phyloP scores from a whole-genome alignment of 2,113 vertebrate species.

The Pteropus alecto region DNA sequence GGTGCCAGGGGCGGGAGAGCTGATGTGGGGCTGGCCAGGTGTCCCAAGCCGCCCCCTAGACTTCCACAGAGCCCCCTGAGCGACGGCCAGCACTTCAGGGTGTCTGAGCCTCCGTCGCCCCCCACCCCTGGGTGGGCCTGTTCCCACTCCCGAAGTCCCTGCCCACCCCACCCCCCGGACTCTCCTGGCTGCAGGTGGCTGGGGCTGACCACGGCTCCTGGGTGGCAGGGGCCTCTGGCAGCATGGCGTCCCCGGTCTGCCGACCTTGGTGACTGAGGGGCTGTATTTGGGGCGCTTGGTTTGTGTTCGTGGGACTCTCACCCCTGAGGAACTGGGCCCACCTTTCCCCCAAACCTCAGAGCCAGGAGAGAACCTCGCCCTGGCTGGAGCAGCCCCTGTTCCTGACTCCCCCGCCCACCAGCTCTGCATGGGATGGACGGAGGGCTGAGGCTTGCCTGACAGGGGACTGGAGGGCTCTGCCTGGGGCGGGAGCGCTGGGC shows the following conservation, averaged over 20 bases:
- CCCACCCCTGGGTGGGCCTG: not conserved
- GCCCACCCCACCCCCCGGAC: too few relatives aligned
- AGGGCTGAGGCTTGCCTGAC: not conserved
- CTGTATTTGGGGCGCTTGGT: not conserved
- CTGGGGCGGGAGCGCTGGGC: too few relatives aligned
- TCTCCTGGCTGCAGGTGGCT: not conserved
- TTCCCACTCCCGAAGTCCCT: too few relatives aligned
- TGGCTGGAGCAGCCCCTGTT: not conserved
- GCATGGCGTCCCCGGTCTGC: fast-evolving
- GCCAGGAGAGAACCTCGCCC: not conserved
- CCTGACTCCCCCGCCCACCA: too few relatives aligned
- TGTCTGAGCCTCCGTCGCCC: not conserved
- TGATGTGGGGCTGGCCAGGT: not conserved
- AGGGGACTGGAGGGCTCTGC: not conserved
- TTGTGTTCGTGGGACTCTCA: not conserved
- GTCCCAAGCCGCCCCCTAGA: fast-evolving
- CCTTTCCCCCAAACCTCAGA: not conserved
- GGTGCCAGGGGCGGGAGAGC: fast-evolving
- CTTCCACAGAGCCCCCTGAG: fast-evolving
- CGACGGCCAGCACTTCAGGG: fast-evolving
- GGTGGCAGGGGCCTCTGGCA: not conserved
- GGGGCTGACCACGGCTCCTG: not conserved
- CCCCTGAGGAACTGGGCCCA: fast-evolving
- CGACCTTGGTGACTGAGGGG: fast-evolving
- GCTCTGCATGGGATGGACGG: not conserved